phyloP scores from a whole-genome alignment of 64 coral and sea anemone species.

The Actinia tenebrosa region DNA sequence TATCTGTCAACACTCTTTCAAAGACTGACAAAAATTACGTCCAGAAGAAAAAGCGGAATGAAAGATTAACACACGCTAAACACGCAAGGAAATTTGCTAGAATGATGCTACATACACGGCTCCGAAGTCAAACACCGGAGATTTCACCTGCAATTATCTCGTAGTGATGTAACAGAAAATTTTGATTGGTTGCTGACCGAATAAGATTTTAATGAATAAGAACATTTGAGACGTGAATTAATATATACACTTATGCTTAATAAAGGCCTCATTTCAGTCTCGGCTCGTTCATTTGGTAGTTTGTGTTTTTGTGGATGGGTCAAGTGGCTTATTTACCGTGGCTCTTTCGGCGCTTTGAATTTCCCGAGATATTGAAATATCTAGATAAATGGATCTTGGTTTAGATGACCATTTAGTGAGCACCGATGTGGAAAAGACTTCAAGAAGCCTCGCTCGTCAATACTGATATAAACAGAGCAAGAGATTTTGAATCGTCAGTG shows the following conservation, averaged over 20 bases:
- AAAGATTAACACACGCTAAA: background rate
- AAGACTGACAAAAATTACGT: background rate
- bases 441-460: background rate
- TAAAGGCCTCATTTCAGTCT: slow-evolving; percentile 5
- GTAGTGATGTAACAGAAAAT: background rate
- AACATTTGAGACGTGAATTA: background rate
- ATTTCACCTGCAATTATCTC: background rate
- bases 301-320: slow-evolving; percentile 8
- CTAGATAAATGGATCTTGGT: background rate
- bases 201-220: background rate
- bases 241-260: slow-evolving; percentile 6
- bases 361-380: background rate
- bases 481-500: background rate
- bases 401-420: background rate
- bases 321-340: slow-evolving; percentile 16
- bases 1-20: background rate
- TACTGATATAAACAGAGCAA: background rate
- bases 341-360: background rate
- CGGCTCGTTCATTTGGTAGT: background rate
- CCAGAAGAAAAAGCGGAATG: background rate
- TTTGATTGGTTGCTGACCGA: background rate
- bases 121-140: background rate
- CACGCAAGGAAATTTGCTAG: background rate
- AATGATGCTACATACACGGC: background rate
- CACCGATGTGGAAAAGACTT: background rate